A percentile compares a stretch with the other conserved stretches of the same genome.
These are phyloP conservation scores for Pelodytes ibericus DNA, from an alignment of 2,797 vertebrate species.

Conservation along the genomic window DNA sequence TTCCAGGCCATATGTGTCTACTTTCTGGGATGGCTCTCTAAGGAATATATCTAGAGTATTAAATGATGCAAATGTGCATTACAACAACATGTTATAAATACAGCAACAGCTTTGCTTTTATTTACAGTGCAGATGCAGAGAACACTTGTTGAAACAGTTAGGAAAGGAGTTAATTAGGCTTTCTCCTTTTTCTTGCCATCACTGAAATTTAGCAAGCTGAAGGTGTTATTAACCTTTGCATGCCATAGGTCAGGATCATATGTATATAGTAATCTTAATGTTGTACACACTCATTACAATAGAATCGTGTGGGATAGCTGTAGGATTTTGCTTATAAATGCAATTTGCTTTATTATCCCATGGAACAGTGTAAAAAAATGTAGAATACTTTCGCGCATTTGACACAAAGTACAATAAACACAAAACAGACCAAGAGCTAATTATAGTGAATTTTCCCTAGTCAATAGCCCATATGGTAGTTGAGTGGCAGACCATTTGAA, in stretches of 20 bases:
- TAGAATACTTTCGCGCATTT: neutral
- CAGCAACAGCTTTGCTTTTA: slow-evolving; percentile 26
- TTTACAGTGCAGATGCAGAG: slow-evolving; percentile 19
- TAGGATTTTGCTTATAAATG: neutral
- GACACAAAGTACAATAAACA: neutral
- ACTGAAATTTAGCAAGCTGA: neutral
- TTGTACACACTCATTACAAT: neutral
- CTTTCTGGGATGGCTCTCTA: slow-evolving; percentile 39
- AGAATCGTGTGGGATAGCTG: neutral
- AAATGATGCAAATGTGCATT: slow-evolving; percentile 43
- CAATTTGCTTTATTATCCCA: neutral
- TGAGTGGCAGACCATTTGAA: too few species aligned
- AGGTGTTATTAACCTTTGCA: neutral
- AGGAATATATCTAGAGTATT: slow-evolving; percentile 39
- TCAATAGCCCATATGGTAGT: too few species aligned
- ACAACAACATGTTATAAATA: slow-evolving; percentile 39
- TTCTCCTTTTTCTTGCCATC: neutral
- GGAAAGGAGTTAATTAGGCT: neutral
- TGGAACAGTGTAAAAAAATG: neutral
- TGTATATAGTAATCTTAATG: neutral
- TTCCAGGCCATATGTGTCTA: slow-evolving; percentile 35
- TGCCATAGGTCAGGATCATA: neutral
- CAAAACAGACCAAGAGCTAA: neutral
- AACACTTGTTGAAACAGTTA: neutral
- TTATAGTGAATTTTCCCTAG: too few species aligned